These are phyloP conservation scores for Melanophora roralis DNA, from an alignment of 2,888 invertebrate genomes.

Conservation along the genomic window DNA sequence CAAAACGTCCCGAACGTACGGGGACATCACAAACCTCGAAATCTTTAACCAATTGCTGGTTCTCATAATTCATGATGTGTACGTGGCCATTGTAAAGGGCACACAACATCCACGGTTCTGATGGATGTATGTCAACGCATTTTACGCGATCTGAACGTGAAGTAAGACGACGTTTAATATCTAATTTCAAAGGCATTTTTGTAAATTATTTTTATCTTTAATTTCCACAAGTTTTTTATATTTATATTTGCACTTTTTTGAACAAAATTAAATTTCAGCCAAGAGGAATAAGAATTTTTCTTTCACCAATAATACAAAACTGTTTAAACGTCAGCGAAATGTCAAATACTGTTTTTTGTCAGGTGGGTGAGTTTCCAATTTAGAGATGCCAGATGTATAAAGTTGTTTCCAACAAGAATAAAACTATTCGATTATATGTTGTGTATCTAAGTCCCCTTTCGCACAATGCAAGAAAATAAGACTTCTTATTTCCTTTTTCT, in stretches of 20 bases:
- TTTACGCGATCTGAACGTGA: conserved; percentile 99
- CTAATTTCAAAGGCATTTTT: conserved; percentile 91
- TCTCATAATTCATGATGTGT: conserved; percentile 99
- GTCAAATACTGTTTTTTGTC: conserved; percentile 36
- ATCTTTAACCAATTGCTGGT: conserved; percentile 91
- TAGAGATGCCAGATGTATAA: conserved; percentile 25
- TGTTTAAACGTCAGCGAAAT: conserved; percentile 52
- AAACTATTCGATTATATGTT: too few relatives aligned
- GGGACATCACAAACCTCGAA: conserved; percentile 98
- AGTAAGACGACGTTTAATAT: conserved; percentile 98
- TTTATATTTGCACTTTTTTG: conserved; percentile 39
- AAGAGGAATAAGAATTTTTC: conserved; percentile 19
- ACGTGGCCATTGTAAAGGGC: conserved; percentile 99
- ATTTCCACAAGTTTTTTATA: conserved; percentile 10
- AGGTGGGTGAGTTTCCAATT: background rate
- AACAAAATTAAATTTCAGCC: conserved; percentile 6
- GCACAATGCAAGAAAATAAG: too few relatives aligned
- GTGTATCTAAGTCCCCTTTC: too few relatives aligned
- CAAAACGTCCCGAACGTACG: conserved; percentile 96
- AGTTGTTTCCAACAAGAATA: too few relatives aligned
- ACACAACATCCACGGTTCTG: conserved; percentile 99
- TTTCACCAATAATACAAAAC: conserved; percentile 32
- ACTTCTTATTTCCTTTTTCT: too few relatives aligned
- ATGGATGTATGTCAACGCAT: conserved; percentile 97
- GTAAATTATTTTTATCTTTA: background rate